A percentile compares a stretch with the other conserved stretches of the same genome.
These are phyloP conservation scores for Rhagonycha lutea DNA, from an alignment of 2,888 invertebrate species.

Conservation along the genomic window DNA sequence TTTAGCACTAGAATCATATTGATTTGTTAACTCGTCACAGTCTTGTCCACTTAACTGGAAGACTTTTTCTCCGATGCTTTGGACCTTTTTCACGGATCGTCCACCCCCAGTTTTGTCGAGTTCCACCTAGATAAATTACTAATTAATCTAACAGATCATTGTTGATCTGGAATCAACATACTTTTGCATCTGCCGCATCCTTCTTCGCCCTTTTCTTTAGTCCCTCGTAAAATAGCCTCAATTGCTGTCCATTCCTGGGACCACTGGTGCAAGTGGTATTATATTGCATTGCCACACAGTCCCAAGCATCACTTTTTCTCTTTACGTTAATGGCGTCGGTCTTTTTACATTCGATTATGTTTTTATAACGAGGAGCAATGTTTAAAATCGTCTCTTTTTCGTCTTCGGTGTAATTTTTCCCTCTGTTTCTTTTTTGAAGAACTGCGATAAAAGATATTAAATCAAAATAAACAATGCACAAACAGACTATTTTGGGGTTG, in stretches of 20 bases:
- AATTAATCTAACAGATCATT: too few species aligned
- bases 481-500: too few species aligned
- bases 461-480: too few species aligned
- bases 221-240: neutral
- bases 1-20: neutral
- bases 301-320: neutral
- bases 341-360: neutral
- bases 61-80: neutral
- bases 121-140: too few species aligned
- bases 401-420: neutral
- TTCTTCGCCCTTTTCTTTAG: neutral
- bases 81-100: neutral
- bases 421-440: neutral
- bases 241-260: neutral
- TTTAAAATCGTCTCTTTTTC: neutral
- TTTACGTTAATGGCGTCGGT: neutral
- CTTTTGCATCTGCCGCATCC: neutral
- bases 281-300: neutral
- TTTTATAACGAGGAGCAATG: neutral
- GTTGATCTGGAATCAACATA: too few species aligned
- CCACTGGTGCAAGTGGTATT: neutral
- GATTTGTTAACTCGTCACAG: neutral
- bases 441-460: too few species aligned
- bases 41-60: neutral
- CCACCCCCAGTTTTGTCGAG: neutral